phyloP scores from a whole-genome alignment of 1,140 invertebrate species.

The Stegodyphus dumicola region DNA sequence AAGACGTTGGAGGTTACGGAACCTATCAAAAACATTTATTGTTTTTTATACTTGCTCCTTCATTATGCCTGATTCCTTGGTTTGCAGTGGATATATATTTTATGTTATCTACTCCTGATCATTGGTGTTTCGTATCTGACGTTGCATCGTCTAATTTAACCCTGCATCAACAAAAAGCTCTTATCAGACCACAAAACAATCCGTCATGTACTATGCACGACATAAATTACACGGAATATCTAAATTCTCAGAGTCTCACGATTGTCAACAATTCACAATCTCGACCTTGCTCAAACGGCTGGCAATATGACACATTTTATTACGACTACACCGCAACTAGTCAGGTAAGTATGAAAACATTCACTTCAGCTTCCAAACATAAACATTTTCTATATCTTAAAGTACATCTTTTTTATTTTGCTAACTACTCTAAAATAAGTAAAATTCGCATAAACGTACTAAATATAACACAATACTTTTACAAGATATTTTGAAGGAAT shows the following conservation, averaged over 20 bases:
- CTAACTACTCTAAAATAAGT: neutral
- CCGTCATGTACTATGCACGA: slow-evolving; percentile 10
- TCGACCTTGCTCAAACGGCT: slow-evolving; percentile 1
- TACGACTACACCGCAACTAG: slow-evolving; percentile 11
- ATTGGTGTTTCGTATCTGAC: slow-evolving; percentile 73
- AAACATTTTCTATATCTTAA: neutral
- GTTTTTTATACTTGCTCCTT: slow-evolving; percentile 38
- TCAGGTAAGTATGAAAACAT: neutral
- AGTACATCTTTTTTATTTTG: neutral
- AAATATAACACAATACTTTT: too few species aligned
- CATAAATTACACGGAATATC: neutral
- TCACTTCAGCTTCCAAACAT: neutral
- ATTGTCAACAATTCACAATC: neutral
- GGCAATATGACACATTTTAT: slow-evolving; percentile 12
- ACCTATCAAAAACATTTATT: slow-evolving; percentile 70
- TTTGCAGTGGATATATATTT: slow-evolving; percentile 69
- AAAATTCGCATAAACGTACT: too few species aligned
- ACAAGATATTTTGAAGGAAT: too few species aligned
- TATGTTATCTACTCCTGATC: slow-evolving; percentile 70
- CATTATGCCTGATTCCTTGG: slow-evolving; percentile 49
- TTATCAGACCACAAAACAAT: slow-evolving; percentile 36
- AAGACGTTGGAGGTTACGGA: slow-evolving; percentile 74
- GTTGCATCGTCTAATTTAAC: slow-evolving; percentile 69
- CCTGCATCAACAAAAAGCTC: slow-evolving; percentile 64
- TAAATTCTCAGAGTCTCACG: neutral